Evolutionary conservation across 2,797 vertebrate genomes (phyloP).

Genomic region (Aratinga solstitialis): DNA sequence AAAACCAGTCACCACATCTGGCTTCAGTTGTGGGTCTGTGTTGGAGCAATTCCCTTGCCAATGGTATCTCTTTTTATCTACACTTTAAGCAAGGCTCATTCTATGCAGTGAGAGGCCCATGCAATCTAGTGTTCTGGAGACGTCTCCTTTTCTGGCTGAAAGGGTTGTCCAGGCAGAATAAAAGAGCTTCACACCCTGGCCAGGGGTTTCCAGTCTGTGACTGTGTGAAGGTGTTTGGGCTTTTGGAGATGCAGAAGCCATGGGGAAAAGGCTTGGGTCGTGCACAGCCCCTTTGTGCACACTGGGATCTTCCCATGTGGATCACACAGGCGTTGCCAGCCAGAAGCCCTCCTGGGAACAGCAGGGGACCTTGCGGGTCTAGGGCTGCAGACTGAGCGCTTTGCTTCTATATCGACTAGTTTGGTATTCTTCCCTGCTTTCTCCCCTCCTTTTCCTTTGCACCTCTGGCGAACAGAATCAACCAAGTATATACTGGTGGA

Average conservation of each 20-base stretch:
- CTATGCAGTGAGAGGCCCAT: background rate
- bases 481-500: background rate
- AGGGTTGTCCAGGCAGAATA: background rate
- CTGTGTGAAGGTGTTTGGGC: background rate
- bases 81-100: background rate
- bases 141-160: background rate
- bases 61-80: background rate
- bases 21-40: background rate
- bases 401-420: background rate
- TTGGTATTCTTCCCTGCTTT: background rate
- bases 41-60: background rate
- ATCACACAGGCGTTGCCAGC: fast-evolving
- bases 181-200: background rate
- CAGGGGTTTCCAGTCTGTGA: background rate
- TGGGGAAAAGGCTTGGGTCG: background rate
- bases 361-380: fast-evolving
- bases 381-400: background rate
- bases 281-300: background rate
- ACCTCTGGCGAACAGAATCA: background rate
- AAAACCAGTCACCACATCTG: background rate
- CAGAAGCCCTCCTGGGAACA: background rate
- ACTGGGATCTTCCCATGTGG: background rate
- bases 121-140: background rate
- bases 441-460: background rate
- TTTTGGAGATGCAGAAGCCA: background rate